Evolutionary conservation across 2,888 invertebrate genomes (phyloP).

Genomic region (Volucella bombylans): DNA sequence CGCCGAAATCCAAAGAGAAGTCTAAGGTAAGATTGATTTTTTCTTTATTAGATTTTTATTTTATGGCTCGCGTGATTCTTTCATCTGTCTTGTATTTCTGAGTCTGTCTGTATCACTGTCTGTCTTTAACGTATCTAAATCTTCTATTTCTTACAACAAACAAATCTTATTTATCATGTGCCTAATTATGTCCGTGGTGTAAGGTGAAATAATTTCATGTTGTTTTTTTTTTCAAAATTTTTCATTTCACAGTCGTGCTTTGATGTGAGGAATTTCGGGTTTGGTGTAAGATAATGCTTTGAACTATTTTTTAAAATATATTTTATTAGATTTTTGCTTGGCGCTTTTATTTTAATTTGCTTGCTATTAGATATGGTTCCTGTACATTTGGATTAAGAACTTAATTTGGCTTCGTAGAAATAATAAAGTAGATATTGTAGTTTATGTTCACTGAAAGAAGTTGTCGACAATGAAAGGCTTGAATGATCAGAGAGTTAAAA

Average conservation of each 20-base stretch:
- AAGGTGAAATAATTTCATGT: constrained; percentile 58
- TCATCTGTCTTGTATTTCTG: background rate
- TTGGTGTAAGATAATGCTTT: constrained; percentile 81
- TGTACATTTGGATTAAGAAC: constrained; percentile 21
- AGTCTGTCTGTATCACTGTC: constrained; percentile 36
- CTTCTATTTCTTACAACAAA: constrained; percentile 4
- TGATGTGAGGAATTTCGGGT: constrained; percentile 83
- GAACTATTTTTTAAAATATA: constrained; percentile 27
- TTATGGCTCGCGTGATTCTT: background rate
- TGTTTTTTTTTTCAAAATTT: constrained; percentile 36
- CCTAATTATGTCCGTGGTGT: constrained; percentile 52
- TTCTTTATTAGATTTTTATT: constrained; percentile 25
- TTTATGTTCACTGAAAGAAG: constrained; percentile 31
- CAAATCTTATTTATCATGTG: constrained; percentile 7
- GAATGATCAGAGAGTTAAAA: background rate
- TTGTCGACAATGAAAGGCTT: constrained; percentile 54
- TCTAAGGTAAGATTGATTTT: constrained; percentile 84
- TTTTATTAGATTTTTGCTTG: constrained; percentile 58
- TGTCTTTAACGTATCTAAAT: constrained; percentile 49
- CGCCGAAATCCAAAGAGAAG: constrained; percentile 86
- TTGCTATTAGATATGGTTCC: constrained; percentile 26
- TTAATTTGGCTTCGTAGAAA: constrained; percentile 31
- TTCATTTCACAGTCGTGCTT: constrained; percentile 84
- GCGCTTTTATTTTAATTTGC: constrained; percentile 45
- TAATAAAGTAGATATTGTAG: constrained; percentile 7